Conservation (phyloP, 2,113 vertebrate species). For the Amblyornis subalaris region DNA sequence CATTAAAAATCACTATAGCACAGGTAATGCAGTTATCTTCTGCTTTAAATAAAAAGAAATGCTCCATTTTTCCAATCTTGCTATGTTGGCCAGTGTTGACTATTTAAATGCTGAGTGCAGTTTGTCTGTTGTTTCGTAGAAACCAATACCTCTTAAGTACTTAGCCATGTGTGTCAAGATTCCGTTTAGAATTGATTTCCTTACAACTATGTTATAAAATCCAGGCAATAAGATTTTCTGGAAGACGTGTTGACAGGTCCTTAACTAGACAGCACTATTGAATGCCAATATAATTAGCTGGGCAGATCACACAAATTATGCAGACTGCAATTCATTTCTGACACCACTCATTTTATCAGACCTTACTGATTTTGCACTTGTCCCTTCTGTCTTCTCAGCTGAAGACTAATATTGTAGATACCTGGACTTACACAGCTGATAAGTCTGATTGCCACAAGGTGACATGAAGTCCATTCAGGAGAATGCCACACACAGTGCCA, state of each 20-base stretch:
- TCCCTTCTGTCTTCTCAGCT: slow-evolving; percentile 3
- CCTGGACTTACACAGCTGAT: not conserved
- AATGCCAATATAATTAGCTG: slow-evolving; percentile 51
- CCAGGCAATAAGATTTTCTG: slow-evolving; percentile 5
- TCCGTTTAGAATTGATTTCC: slow-evolving; percentile 14
- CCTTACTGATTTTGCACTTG: slow-evolving; percentile 8
- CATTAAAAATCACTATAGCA: not conserved
- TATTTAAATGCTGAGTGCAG: not conserved
- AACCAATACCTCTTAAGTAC: not conserved
- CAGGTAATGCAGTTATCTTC: not conserved
- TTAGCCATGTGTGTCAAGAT: not conserved
- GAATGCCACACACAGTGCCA: not conserved
- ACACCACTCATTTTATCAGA: not conserved
- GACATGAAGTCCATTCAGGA: not conserved
- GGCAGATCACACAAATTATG: not conserved
- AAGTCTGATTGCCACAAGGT: accelerated
- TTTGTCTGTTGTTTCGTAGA: not conserved
- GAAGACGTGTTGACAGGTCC: slow-evolving; percentile 37
- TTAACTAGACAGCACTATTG: slow-evolving; percentile 31
- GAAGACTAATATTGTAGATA: not conserved
- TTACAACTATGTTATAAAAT: slow-evolving; percentile 23
- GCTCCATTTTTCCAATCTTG: not conserved
- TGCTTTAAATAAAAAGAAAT: not conserved
- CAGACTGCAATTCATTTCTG: slow-evolving; percentile 41
- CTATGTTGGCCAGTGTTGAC: not conserved